Base-by-base conservation (phyloP, 2,797 vertebrate species). In the Nasua narica region DNA sequence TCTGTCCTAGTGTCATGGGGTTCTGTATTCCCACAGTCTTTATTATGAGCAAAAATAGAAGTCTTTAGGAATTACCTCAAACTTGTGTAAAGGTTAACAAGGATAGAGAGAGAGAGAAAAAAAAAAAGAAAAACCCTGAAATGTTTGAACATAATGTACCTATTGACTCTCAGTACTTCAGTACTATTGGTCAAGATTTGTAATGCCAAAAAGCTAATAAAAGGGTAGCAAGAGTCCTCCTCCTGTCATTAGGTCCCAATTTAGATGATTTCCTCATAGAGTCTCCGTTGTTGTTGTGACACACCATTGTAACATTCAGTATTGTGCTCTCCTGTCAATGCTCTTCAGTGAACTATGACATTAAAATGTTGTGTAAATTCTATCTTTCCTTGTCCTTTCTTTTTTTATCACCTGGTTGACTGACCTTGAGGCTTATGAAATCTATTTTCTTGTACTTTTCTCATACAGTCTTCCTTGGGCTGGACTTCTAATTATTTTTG, bases 361-460 rank as follows among this genome's bases (percentile, higher is more conserved):
- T 93, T 82, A 85, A 98, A 97, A 97, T 98, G 97, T 97, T 86
- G 96, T 96, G 92, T 97, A 97, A 97, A 98, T 96, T 95, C 93
- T 89, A 43, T 23, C 82, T 95, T 94, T 93, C 76, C 77, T 93
- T 95, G 94, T 93, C 90, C 82, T 94, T 70, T 72, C 70, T 86
- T 62, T 93, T 96, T 87, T 89, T 60, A 91, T 97, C 74, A 81
- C 78, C 93, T 96, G 91, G 43, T 93, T 97, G 95, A 98, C 65
- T 96, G 95, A 78, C 18, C 3, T 21, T 91, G 79, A 82, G 87
- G 91, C 93, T 96, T 87, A 91, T 93, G 58, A 93, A 87, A 58
- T 50, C 79, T 96, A 14, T 91, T 91, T 93, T 67, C 76, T 79
- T 76, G 50, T 88, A 46, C 65, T 91, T 94, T 94, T 94, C 40